Evolutionary conservation across 2,888 invertebrate genomes (phyloP), one percentile per base, ranked within the genome.

Genomic region (Nudaria mundana): DNA sequence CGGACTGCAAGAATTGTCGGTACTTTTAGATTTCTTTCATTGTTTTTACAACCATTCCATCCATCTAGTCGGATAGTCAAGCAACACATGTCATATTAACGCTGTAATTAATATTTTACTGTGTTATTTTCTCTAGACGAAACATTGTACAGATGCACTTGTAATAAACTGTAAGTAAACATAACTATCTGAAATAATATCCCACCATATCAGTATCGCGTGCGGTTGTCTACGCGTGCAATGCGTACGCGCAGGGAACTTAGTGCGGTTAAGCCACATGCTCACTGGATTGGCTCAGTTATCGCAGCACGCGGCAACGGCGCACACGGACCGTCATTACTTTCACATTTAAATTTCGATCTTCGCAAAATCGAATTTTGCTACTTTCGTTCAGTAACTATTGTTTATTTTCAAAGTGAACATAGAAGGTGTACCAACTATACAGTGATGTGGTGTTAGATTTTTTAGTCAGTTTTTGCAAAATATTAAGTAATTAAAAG

Each of bases 261-360:
- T 57, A 57, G 44, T 62, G 66, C 69, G 69, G 56, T 31, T 47
- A 37, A 48, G 51, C 37, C 43, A 24, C 20, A 5, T 3, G 20
- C 20, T 20, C 8, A 20, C 20, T 5, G 7, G 20, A 20, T 40
- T 45, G 56, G 64, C 52, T 74, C 76, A 71, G 69, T 74, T 68
- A 54, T 61, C 64, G 72, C 62, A 50, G 46, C 72, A 71, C 73
- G 79, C 76, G 73, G 64, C 58, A 51, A 62, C 62, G 48, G 73
- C 67, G 72, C 76, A 77, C 76, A 73, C 74, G 56, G 53, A 49
- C 60, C 48, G 56, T 45, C 44, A 45, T 50, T 55, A 45, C 53
- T 49, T 48, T 58, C 41, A 43, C 48, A 45, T 64, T 62, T 44
- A 41, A 67, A 67, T 63, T 69, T 64, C 66, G 53, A 64, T 63